Evolutionary conservation across 2,888 invertebrate species (phyloP), one percentile per base, ranked within the genome.

Genomic region (Ctenicera cuprea): DNA sequence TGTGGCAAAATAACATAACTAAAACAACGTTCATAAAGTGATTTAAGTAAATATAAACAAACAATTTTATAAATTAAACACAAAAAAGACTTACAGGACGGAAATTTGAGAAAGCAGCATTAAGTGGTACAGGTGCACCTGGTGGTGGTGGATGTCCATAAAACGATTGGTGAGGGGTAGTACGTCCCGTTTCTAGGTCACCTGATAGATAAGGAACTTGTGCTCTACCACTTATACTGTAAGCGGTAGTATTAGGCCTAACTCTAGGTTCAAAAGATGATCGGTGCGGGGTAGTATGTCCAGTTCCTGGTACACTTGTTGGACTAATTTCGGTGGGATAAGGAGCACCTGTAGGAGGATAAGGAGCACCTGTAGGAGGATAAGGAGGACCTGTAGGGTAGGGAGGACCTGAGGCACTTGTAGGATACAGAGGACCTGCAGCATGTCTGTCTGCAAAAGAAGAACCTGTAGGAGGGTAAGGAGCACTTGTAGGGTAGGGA

Each of bases 91-190:
- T 66, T 54, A 66, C 66, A 54, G 54, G 37, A 3, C 66, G 5
- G 22, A 66, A 66, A 38, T 66, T 52, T 26, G 66, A 66, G 16
- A 37, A 50, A 54, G 54, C 54, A 0, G 66, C 66, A 43, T 66
- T 54, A 5, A 66, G 66, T 26, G 66, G 66, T 54, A 54, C 16
- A n/a, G 37, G 48, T 14, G 66, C 50, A 41, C 54, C 54, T 8
- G 43, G 41, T 57, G 66, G 66, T 57, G 54, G 66, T 11, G 50
- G 54, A 7, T 41, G 54, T 4, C 8, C 3, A 26, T n/a, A n/a
- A n/a, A n/a, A n/a, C n/a, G n/a, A n/a, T n/a, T n/a, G n/a, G n/a
- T n/a, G n/a, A n/a, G n/a, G n/a, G n/a, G n/a, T n/a, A n/a, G n/a
- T n/a, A n/a, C n/a, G n/a, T n/a, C n/a, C n/a, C n/a, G n/a, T n/a